phyloP scores from a whole-genome alignment of 2,888 invertebrate genomes.

The Anodontia alba region DNA sequence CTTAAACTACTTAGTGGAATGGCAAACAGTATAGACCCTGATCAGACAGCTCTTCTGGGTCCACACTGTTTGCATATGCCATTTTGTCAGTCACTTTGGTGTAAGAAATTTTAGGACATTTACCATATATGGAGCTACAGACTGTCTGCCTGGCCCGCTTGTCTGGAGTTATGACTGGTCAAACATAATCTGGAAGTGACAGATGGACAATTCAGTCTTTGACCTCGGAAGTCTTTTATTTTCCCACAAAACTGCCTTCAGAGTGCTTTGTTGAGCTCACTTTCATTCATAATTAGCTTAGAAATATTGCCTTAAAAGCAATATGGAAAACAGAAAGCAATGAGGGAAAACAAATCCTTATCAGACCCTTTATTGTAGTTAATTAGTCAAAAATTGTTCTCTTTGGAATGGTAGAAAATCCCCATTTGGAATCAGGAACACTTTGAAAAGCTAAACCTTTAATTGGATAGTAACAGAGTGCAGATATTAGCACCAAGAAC shows the following conservation, averaged over 20 bases:
- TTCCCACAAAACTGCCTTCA: not conserved
- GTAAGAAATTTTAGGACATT: no score
- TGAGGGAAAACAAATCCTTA: constrained; percentile 1
- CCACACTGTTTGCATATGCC: no score
- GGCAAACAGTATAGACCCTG: no score
- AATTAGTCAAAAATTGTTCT: not conserved
- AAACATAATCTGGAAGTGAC: not conserved
- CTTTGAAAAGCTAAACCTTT: not conserved
- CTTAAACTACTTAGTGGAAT: no score
- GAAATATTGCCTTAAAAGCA: not conserved
- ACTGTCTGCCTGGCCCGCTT: no score
- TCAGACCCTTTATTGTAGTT: not conserved
- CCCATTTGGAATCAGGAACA: not conserved
- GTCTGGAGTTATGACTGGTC: no score
- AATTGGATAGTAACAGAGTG: not conserved
- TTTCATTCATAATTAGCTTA: constrained; percentile 13
- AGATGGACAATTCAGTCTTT: not conserved
- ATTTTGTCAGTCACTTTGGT: no score
- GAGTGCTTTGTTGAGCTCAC: constrained; percentile 2
- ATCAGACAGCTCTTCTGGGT: no score
- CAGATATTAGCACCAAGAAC: no score
- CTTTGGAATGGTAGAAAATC: not conserved
- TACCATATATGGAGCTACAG: no score
- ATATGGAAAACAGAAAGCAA: not conserved
- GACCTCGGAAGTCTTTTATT: constrained; percentile 3